Evolutionary conservation across 2,888 invertebrate species (phyloP).

Genomic region (Drosophila barbarae): DNA sequence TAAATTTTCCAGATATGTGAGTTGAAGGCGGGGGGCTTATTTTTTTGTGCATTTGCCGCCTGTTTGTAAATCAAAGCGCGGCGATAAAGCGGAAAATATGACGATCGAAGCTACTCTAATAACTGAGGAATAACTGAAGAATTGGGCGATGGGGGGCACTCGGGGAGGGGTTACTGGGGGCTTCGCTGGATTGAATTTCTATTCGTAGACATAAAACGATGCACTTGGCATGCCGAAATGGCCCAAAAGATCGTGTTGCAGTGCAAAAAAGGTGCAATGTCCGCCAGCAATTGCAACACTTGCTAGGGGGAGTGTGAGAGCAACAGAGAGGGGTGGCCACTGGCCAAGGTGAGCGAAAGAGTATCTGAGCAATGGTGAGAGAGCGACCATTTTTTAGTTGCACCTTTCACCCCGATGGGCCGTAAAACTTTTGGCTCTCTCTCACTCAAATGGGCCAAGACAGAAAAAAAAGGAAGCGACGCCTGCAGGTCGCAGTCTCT

Average conservation of each 20-base stretch:
- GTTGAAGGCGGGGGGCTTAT: slow-evolving; percentile 13
- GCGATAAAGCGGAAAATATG: slow-evolving; percentile 62
- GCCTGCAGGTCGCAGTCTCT: slow-evolving; percentile 20
- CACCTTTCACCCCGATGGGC: slow-evolving; percentile 42
- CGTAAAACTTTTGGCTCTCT: slow-evolving; percentile 36
- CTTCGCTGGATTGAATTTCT: slow-evolving; percentile 63
- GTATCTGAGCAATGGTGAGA: slow-evolving; percentile 1
- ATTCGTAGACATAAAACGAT: slow-evolving; percentile 73
- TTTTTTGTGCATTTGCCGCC: slow-evolving; percentile 61
- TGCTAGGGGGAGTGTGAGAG: slow-evolving; percentile 13
- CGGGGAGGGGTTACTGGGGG: background rate
- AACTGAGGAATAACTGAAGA: slow-evolving; percentile 27
- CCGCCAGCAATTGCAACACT: slow-evolving; percentile 68
- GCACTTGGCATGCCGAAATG: slow-evolving; percentile 59
- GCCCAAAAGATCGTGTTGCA: slow-evolving; percentile 69
- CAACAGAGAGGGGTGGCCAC: slow-evolving; percentile 5
- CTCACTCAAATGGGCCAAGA: slow-evolving; percentile 39
- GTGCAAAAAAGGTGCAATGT: slow-evolving; percentile 71
- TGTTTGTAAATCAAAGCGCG: slow-evolving; percentile 63
- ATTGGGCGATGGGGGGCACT: background rate
- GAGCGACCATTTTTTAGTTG: slow-evolving; percentile 40
- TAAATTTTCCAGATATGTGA: slow-evolving; percentile 66
- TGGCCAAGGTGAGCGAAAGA: background rate
- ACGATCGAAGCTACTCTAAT: slow-evolving; percentile 47
- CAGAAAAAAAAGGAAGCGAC: slow-evolving; percentile 29